These are phyloP conservation scores for Paratilapia polleni DNA, from an alignment of 2,113 vertebrate species.

Conservation along the genomic window DNA sequence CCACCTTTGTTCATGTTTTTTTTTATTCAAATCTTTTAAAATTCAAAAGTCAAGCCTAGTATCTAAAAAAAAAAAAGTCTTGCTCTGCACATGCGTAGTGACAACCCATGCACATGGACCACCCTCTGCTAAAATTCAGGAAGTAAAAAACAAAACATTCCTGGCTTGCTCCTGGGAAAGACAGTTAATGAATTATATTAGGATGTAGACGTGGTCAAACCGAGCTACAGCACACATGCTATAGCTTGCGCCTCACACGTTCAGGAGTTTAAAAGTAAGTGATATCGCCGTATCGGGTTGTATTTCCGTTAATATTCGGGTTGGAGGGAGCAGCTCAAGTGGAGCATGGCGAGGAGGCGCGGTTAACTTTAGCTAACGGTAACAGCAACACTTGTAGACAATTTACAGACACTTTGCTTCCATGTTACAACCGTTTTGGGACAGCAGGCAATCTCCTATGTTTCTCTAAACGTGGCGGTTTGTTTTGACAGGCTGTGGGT, in stretches of 20 bases:
- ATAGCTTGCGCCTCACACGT: constrained; percentile 24
- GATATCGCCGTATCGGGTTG: neutral
- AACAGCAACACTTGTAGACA: neutral
- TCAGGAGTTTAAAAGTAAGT: constrained; percentile 67
- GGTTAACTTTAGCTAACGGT: constrained; percentile 33
- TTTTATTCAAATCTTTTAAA: neutral
- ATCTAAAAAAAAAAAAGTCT: neutral
- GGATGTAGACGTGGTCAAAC: constrained; percentile 57
- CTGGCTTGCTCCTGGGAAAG: constrained; percentile 29
- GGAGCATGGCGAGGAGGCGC: constrained; percentile 34
- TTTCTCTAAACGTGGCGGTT: neutral
- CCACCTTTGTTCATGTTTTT: neutral
- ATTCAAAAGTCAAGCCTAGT: too few species aligned
- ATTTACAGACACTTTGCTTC: neutral
- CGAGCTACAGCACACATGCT: constrained; percentile 34
- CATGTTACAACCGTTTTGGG: neutral
- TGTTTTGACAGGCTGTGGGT: neutral
- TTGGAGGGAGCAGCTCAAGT: constrained; percentile 7
- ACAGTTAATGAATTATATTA: constrained; percentile 36
- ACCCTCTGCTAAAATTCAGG: constrained; percentile 65
- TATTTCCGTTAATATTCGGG: neutral
- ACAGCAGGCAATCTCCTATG: neutral
- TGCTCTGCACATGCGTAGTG: constrained; percentile 54
- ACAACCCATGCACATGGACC: constrained; percentile 59
- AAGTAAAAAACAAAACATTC: constrained; percentile 80